Conservation (phyloP, 2,888 invertebrate genomes). For the Sericinus montela region DNA sequence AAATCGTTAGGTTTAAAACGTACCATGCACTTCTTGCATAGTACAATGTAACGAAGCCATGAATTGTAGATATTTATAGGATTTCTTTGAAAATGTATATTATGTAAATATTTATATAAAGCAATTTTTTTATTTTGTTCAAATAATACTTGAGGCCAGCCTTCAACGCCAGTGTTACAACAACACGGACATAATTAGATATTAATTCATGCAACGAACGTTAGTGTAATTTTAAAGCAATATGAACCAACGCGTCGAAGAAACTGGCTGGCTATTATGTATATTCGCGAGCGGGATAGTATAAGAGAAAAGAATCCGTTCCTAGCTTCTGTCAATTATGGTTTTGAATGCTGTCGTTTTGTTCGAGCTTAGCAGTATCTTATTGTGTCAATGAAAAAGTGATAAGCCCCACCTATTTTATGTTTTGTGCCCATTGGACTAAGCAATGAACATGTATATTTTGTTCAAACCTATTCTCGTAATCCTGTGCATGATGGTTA, state of each 20-base stretch:
- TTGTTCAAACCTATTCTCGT: too few species aligned
- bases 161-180: too few species aligned
- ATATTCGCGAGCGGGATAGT: too few species aligned
- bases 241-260: too few species aligned
- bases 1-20: slow-evolving; percentile 23
- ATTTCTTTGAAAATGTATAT: slow-evolving; percentile 34
- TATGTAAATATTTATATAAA: slow-evolving; percentile 48
- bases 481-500: background rate
- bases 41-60: slow-evolving; percentile 24
- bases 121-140: too few species aligned
- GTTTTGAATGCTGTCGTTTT: background rate
- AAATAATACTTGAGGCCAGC: too few species aligned
- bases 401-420: background rate
- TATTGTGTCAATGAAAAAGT: background rate
- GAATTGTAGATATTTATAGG: slow-evolving; percentile 11
- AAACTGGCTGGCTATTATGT: too few species aligned
- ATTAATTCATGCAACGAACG: too few species aligned
- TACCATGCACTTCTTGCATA: slow-evolving; percentile 25
- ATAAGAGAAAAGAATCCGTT: background rate
- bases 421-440: background rate
- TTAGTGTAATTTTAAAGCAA: too few species aligned
- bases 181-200: too few species aligned
- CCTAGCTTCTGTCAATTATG: slow-evolving; percentile 4
- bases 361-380: background rate
- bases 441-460: background rate